A percentile compares a stretch with the other conserved stretches of the same genome.
Evolutionary conservation across 2,888 invertebrate species (phyloP).

Genomic region (Linnaemya vulpina): DNA sequence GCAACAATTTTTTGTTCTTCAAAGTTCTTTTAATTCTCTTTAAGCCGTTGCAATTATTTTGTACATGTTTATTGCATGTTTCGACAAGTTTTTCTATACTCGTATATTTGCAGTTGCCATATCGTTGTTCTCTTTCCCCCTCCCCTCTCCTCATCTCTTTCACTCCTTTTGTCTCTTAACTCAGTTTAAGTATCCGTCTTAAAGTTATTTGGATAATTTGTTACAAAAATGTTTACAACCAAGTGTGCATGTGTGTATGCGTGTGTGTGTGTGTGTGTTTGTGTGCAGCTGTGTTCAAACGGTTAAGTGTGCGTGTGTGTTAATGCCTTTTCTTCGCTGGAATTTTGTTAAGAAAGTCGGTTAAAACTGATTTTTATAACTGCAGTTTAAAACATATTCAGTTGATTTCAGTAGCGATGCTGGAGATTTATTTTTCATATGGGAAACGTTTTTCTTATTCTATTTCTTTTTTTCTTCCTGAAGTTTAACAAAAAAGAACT

Average conservation of each 20-base stretch:
- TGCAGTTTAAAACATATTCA: slow-evolving; percentile 44
- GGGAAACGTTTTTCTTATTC: not conserved
- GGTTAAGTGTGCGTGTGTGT: slow-evolving; percentile 3
- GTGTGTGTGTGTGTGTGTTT: not conserved
- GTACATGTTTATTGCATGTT: slow-evolving; percentile 52
- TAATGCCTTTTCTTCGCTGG: slow-evolving; percentile 23
- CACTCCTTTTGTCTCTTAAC: no score
- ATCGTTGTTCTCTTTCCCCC: not conserved
- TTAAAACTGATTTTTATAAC: slow-evolving; percentile 55
- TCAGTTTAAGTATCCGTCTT: slow-evolving; percentile 14
- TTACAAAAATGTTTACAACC: slow-evolving; percentile 52
- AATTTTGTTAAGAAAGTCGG: slow-evolving; percentile 59
- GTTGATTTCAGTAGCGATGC: slow-evolving; percentile 28
- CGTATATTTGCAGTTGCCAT: not conserved
- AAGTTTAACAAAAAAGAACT: slow-evolving; percentile 1
- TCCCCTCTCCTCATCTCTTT: not conserved
- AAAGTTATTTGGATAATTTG: slow-evolving; percentile 64
- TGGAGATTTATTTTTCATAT: slow-evolving; percentile 6
- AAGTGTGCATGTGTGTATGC: not conserved
- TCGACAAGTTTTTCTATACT: slow-evolving; percentile 37
- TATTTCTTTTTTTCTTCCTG: not conserved
- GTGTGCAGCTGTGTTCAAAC: not conserved
- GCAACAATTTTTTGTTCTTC: slow-evolving; percentile 2
- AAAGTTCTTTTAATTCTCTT: slow-evolving; percentile 15
- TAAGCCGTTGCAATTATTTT: slow-evolving; percentile 46